Evolutionary conservation across 1,140 invertebrate species (phyloP), one percentile per base, ranked within the genome.

Genomic region (Grapholita molesta): DNA sequence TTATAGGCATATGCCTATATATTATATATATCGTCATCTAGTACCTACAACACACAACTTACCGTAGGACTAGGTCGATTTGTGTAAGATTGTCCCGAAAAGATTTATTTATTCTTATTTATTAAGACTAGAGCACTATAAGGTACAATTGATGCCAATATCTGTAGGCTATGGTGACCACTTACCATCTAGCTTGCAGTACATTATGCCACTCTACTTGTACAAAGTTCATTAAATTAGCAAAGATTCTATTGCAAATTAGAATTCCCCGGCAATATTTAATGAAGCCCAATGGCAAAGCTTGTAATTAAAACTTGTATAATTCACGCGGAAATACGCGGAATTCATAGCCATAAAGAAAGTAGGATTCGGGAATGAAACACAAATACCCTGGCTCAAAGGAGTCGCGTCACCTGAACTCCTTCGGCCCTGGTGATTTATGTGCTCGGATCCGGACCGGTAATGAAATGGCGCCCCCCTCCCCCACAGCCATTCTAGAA

Each of bases 401-500:
- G 68, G 80, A 80, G 77, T 77, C 83, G 84, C 89, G 87, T 91
- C 89, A 91, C 89, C 89, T 91, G 89, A 89, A 84, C 83, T 73
- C 86, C 86, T 89, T 90, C 86, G 85, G 86, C 72, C 79, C 79
- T 81, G 84, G 87, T 93, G 93, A 92, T 93, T 93, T 94, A 94
- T 94, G 91, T 84, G 78, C 89, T 80, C 82, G 87, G 87, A 91
- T 90, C 90, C 89, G 90, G 90, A 90, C 90, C 90, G 89, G 90
- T 92, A 92, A 92, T 92, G 90, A 92, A 92, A 92, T 92, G 92
- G 90, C 90, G 89, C 81, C 82, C 71, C 71, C 72, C 71, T 79
- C 75, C 76, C 69, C 53, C 42, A 73, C 83, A 88, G 80, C 87
- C 83, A 89, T 90, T 90, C 87, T 87, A 88, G 88, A 90, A 90